Evolutionary conservation across 2,888 invertebrate genomes (phyloP).

Genomic region (Ennomos erosarius): DNA sequence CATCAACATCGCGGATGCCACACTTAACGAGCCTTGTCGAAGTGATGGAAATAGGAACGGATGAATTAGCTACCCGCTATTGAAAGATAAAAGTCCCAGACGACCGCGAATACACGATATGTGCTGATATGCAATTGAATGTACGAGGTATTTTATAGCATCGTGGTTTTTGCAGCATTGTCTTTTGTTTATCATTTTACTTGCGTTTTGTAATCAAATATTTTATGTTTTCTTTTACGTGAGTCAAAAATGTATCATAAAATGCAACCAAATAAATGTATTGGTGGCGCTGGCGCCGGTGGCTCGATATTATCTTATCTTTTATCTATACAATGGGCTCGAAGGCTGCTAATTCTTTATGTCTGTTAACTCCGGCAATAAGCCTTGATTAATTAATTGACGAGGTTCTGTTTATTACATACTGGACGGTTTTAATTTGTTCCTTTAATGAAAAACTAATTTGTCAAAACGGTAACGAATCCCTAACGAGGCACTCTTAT

Average conservation of each 20-base stretch:
- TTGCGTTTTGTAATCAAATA: slow-evolving; percentile 10
- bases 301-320: slow-evolving; percentile 47
- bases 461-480: not conserved
- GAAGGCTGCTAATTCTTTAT: slow-evolving; percentile 46
- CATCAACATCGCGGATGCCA: slow-evolving; percentile 81
- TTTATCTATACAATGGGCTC: slow-evolving; percentile 42
- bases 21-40: slow-evolving; percentile 84
- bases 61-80: slow-evolving; percentile 79
- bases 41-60: slow-evolving; percentile 78
- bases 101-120: slow-evolving; percentile 59
- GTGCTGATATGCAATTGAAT: slow-evolving; percentile 65
- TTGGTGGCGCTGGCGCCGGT: slow-evolving; percentile 44
- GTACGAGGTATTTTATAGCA: slow-evolving; percentile 48
- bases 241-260: slow-evolving; percentile 28
- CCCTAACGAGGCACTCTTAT: too few species aligned
- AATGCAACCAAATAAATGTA: slow-evolving; percentile 34
- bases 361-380: slow-evolving; percentile 39
- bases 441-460: slow-evolving; percentile 9
- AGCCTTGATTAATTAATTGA: slow-evolving; percentile 41
- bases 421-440: slow-evolving; percentile 27
- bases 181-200: slow-evolving; percentile 10
- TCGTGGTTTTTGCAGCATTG: slow-evolving; percentile 20
- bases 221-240: not conserved
- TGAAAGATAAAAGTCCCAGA: slow-evolving; percentile 70
- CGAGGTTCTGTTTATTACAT: slow-evolving; percentile 29